Conservation (phyloP, 2,888 invertebrate species). For the Halocaridina rubra region DNA sequence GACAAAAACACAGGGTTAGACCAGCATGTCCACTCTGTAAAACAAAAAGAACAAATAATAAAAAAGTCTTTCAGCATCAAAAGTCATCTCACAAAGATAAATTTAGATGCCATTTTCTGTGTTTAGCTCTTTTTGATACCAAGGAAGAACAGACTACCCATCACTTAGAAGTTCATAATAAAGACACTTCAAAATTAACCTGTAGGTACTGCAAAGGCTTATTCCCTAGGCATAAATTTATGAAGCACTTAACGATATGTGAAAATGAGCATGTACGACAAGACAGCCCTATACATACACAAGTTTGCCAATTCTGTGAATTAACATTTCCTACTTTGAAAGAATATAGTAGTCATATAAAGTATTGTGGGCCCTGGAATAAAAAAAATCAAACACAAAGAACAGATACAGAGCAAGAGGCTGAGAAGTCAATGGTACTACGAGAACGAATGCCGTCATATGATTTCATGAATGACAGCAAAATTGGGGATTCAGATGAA, state of each 20-base stretch:
- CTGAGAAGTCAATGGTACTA: not conserved
- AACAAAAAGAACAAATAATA: not conserved
- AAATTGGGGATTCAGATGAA: not conserved
- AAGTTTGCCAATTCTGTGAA: conserved; percentile 1
- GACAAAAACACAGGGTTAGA: conserved; percentile 6
- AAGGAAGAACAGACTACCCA: conserved; percentile 26
- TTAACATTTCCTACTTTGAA: not conserved
- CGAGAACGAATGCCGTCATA: not conserved
- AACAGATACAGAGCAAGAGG: not conserved
- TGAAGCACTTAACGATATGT: conserved; percentile 6
- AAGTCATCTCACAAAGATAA: conserved; percentile 19
- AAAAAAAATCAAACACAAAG: not conserved
- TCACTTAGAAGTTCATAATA: conserved; percentile 29
- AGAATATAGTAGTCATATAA: not conserved
- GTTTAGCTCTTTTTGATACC: conserved; percentile 44
- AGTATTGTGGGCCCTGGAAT: not conserved
- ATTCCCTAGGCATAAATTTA: conserved; percentile 2
- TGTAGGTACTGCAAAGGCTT: conserved; percentile 25
- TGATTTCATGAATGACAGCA: not conserved
- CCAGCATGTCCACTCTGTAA: conserved; percentile 30
- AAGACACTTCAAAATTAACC: conserved; percentile 7
- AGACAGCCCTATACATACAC: not conserved
- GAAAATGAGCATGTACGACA: not conserved
- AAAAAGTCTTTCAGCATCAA: conserved; percentile 31
- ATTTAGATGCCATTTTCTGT: conserved; percentile 26